phyloP scores from a whole-genome alignment of 2,888 invertebrate species.

The Hypomecis punctinalis region DNA sequence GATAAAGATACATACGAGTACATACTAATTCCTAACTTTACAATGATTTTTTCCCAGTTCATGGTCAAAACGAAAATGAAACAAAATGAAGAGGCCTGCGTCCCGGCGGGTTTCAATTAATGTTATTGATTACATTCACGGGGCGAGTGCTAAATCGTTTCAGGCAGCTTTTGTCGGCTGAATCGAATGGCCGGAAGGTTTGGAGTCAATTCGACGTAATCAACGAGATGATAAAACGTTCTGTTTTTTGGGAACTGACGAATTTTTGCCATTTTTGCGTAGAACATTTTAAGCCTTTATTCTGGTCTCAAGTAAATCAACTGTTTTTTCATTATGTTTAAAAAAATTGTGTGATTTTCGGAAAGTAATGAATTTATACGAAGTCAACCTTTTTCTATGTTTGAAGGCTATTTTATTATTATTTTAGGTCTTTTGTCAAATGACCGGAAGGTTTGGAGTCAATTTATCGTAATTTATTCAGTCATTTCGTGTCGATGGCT shows the following conservation, averaged over 20 bases:
- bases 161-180: constrained; percentile 29
- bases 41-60: not conserved
- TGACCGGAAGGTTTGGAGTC: too few relatives aligned
- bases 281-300: too few relatives aligned
- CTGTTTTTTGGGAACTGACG: not conserved
- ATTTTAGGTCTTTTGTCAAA: too few relatives aligned
- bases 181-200: constrained; percentile 16
- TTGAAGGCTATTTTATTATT: too few relatives aligned
- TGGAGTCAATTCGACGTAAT: constrained; percentile 20
- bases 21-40: not conserved
- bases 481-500: too few relatives aligned
- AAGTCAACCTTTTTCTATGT: too few relatives aligned
- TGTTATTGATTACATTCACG: constrained; percentile 34
- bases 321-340: too few relatives aligned
- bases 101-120: constrained; percentile 32
- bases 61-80: constrained; percentile 16
- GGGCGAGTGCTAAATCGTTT: constrained; percentile 30
- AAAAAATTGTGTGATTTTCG: too few relatives aligned
- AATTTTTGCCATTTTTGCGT: too few relatives aligned
- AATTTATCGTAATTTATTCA: too few relatives aligned
- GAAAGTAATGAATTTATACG: too few relatives aligned
- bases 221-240: not conserved
- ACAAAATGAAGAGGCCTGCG: constrained; percentile 24
- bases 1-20: not conserved
- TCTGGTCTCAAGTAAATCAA: too few relatives aligned